Conservation (phyloP, 2,888 invertebrate species). For the Eumerus sabulonum region DNA sequence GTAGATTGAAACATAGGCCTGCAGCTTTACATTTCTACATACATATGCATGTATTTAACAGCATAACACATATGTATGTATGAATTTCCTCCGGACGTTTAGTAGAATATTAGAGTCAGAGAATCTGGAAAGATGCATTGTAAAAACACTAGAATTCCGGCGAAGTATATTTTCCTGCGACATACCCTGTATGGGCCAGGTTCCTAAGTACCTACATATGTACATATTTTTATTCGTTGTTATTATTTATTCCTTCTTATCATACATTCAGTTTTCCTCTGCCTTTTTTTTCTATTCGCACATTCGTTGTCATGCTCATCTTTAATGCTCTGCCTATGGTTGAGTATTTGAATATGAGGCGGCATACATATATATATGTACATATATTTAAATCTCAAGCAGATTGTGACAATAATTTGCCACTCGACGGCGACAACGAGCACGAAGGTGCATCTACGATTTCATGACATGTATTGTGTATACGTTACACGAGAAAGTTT, state of each 20-base stretch:
- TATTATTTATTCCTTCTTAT: constrained; percentile 60
- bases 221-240: constrained; percentile 11
- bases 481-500: constrained; percentile 40
- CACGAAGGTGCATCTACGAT: constrained; percentile 61
- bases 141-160: not conserved
- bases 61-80: too few species aligned
- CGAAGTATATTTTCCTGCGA: constrained; percentile 22
- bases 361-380: too few species aligned
- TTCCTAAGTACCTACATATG: too few species aligned
- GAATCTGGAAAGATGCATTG: too few species aligned
- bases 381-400: constrained; percentile 59
- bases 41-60: too few species aligned
- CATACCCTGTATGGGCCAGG: constrained; percentile 44
- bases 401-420: constrained; percentile 65
- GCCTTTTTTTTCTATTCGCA: constrained; percentile 19
- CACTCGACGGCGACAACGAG: constrained; percentile 35
- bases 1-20: too few species aligned
- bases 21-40: too few species aligned
- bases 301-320: constrained; percentile 2
- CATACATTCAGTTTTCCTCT: constrained; percentile 57
- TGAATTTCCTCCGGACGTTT: too few species aligned
- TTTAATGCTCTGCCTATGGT: constrained; percentile 11
- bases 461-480: constrained; percentile 41
- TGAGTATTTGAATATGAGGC: constrained; percentile 35
- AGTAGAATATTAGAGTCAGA: too few species aligned